Percentiles rank a stretch among this genome's conserved stretches.
These are phyloP conservation scores for Trissolcus japonicus DNA, from an alignment of 2,888 invertebrate species.

Conservation along the genomic window DNA sequence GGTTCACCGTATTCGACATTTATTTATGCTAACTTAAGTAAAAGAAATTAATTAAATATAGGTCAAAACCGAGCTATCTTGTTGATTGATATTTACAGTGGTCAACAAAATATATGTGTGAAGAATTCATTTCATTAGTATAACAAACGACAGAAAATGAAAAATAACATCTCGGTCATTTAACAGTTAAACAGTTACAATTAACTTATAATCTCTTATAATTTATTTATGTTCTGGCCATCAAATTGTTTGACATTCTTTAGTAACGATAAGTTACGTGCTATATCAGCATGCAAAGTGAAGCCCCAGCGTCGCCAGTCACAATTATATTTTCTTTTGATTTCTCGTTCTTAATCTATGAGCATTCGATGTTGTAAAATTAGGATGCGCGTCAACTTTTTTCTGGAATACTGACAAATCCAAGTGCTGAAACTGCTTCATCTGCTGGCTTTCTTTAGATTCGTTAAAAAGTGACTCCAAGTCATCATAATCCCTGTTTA, in stretches of 20 bases:
- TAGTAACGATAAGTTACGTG: background rate
- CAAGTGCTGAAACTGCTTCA: slow-evolving; percentile 62
- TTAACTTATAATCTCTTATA: too few relatives aligned
- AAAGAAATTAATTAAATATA: slow-evolving; percentile 34
- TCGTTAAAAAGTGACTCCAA: slow-evolving; percentile 62
- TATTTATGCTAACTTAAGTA: slow-evolving; percentile 6
- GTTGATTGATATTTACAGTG: too few relatives aligned
- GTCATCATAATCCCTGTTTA: slow-evolving; percentile 61
- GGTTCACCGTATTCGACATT: slow-evolving; percentile 37
- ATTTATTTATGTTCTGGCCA: slow-evolving; percentile 7
- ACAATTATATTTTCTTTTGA: slow-evolving; percentile 39
- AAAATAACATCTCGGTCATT: too few relatives aligned
- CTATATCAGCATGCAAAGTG: slow-evolving; percentile 10
- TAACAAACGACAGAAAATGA: too few relatives aligned
- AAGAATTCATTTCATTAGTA: too few relatives aligned
- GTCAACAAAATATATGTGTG: too few relatives aligned
- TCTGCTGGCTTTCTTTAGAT: slow-evolving; percentile 59
- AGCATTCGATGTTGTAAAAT: slow-evolving; percentile 14
- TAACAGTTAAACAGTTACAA: too few relatives aligned
- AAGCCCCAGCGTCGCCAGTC: background rate
- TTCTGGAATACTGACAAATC: slow-evolving; percentile 63
- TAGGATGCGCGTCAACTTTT: slow-evolving; percentile 58
- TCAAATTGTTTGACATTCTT: background rate
- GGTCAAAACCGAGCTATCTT: slow-evolving; percentile 48
- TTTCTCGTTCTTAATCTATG: slow-evolving; percentile 31